A percentile compares a stretch with the other conserved stretches of the same genome.
Evolutionary conservation across 2,888 invertebrate species (phyloP).

Genomic region (Brachynemurus nebulosus): DNA sequence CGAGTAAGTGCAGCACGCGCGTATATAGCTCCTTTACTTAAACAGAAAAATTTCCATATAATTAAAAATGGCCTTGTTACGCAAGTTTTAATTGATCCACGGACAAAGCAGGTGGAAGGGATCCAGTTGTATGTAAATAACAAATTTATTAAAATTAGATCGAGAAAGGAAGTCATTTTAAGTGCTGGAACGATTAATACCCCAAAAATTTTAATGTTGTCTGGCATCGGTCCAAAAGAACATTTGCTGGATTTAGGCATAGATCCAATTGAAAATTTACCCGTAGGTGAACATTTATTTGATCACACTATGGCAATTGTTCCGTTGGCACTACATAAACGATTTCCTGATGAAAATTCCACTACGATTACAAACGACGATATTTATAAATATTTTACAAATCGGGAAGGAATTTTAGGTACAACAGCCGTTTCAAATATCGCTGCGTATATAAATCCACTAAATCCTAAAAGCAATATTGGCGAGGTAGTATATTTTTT

Average conservation of each 20-base stretch:
- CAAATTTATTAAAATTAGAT: slow-evolving; percentile 24
- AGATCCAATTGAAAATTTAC: slow-evolving; percentile 30
- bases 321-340: too few relatives aligned
- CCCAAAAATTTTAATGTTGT: slow-evolving; percentile 55
- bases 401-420: slow-evolving; percentile 33
- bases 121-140: slow-evolving; percentile 30
- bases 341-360: background rate
- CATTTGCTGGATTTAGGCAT: slow-evolving; percentile 34
- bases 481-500: slow-evolving; percentile 39
- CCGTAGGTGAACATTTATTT: slow-evolving; percentile 41
- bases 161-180: slow-evolving; percentile 46
- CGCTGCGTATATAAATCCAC: slow-evolving; percentile 37
- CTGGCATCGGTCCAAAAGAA: slow-evolving; percentile 44
- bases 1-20: slow-evolving; percentile 30
- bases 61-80: slow-evolving; percentile 41
- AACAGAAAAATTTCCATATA: slow-evolving; percentile 42
- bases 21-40: slow-evolving; percentile 31
- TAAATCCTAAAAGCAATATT: slow-evolving; percentile 28
- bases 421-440: slow-evolving; percentile 33
- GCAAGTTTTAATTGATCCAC: slow-evolving; percentile 35
- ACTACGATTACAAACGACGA: slow-evolving; percentile 20
- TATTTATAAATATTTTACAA: slow-evolving; percentile 34
- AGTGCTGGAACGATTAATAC: slow-evolving; percentile 51
- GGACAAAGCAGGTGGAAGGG: slow-evolving; percentile 31
- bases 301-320: slow-evolving; percentile 33